Conservation (phyloP, 2,113 vertebrate species). For the Tachysurus vachellii region DNA sequence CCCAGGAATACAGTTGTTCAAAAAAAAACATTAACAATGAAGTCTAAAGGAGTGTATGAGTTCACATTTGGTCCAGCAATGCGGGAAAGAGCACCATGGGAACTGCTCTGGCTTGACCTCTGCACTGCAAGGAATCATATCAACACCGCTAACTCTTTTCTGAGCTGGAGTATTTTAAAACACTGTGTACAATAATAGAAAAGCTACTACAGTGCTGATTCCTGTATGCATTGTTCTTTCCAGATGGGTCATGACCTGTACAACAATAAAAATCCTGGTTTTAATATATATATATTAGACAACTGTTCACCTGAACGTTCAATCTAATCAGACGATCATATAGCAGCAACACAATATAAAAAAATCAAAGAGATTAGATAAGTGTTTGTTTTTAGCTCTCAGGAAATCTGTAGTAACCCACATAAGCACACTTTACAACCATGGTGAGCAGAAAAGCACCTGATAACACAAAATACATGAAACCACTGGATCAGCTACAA, state of each 20-base stretch:
- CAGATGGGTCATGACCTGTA: background rate
- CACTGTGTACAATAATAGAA: conserved; percentile 48
- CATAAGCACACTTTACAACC: no score
- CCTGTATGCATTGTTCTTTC: conserved; percentile 61
- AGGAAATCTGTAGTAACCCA: no score
- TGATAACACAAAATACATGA: no score
- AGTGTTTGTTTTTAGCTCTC: no score
- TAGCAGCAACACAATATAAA: no score
- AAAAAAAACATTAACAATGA: conserved; percentile 63
- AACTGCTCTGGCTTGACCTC: conserved; percentile 44
- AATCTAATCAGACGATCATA: no score
- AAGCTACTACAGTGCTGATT: conserved; percentile 36
- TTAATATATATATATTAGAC: no score
- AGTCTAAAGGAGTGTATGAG: conserved; percentile 51
- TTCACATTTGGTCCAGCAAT: conserved; percentile 51
- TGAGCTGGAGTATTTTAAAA: conserved; percentile 52
- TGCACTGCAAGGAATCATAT: conserved; percentile 54
- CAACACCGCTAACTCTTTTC: conserved; percentile 53
- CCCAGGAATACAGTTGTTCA: conserved; percentile 66
- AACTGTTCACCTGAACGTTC: no score
- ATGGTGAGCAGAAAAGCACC: no score
- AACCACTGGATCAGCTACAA: no score
- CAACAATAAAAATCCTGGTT: background rate
- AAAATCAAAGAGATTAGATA: no score
- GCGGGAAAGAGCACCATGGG: conserved; percentile 48